Evolutionary conservation across 2,888 invertebrate genomes (phyloP), one percentile per base, ranked within the genome.

Genomic region (Graphium colonna): DNA sequence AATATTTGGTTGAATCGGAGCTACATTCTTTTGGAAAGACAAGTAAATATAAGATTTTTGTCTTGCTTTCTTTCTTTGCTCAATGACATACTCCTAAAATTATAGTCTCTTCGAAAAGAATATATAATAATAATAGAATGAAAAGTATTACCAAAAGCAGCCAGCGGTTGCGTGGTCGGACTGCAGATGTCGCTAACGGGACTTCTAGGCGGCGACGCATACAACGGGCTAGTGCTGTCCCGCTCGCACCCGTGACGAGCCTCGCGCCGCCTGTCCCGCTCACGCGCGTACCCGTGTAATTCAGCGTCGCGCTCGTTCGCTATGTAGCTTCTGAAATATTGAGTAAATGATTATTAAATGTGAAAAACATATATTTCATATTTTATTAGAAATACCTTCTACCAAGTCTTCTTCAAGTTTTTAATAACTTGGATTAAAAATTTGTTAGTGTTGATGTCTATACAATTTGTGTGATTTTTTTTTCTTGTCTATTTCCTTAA

Each of bases 151-250:
- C 75, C 70, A 10, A 69, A 81, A 55, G 79, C 64, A 0, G 60
- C 63, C 51, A 75, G 77, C 0, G 90, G 90, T 43, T 74, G 75
- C 1, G 44, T 36, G 0, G 81, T 77, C 7, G 83, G 85, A 40
- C 91, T 91, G 66, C 90, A 91, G 26, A 92, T 77, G 66, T 93
- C 93, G 68, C 92, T 92, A 65, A 91, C 78, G 10, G 95, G 95
- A 28, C 95, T 95, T 55, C 94, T 92, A 0, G 95, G 95, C 3
- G 96, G 96, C 21, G 95, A 95, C 12, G 95, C 95, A 76, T 96
- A 96, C 45, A 96, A 91, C 3, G 96, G 96, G 16, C 91, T 91
- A 69, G 87, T 78, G 69, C 73, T 74, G 26, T 77, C 82, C 28
- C 75, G 62, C 61, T 71, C 72, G 56, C 67, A 67, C 64, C 70